phyloP scores from a whole-genome alignment of 2,113 vertebrate species.

The Anseranas semipalmata region DNA sequence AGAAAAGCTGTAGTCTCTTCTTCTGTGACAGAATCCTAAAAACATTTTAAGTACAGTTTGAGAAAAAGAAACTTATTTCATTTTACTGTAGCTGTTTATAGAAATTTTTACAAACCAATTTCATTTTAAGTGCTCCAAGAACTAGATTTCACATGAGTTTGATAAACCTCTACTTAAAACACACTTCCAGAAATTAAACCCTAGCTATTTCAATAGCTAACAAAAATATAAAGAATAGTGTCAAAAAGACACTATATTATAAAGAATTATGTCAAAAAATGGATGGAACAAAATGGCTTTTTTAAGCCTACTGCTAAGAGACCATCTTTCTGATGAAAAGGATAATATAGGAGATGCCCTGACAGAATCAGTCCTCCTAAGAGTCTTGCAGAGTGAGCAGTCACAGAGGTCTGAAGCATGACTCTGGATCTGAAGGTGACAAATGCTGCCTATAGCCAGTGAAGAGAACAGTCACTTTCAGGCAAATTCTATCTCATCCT shows the following conservation, averaged over 20 bases:
- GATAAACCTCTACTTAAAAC: neutral
- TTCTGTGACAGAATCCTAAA: neutral
- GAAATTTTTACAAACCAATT: neutral
- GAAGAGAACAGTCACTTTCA: neutral
- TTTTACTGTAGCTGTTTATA: neutral
- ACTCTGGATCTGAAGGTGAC: neutral
- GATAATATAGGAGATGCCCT: neutral
- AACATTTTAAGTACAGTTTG: neutral
- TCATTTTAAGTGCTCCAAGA: neutral
- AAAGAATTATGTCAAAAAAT: neutral
- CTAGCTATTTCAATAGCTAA: neutral
- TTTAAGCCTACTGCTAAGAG: neutral
- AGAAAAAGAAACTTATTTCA: neutral
- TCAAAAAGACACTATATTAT: neutral
- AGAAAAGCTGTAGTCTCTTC: neutral
- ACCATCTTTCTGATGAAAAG: neutral
- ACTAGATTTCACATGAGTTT: neutral
- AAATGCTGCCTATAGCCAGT: neutral
- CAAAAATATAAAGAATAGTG: neutral
- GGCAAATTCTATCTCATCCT: neutral
- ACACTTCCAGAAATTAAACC: neutral
- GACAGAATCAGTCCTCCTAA: neutral
- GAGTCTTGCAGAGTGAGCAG: neutral
- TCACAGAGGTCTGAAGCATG: neutral
- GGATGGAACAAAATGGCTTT: fast-evolving